Percentiles rank a stretch among this genome's conserved stretches.
Evolutionary conservation across 2,113 vertebrate genomes (phyloP).

Genomic region (Dipodomys spectabilis): DNA sequence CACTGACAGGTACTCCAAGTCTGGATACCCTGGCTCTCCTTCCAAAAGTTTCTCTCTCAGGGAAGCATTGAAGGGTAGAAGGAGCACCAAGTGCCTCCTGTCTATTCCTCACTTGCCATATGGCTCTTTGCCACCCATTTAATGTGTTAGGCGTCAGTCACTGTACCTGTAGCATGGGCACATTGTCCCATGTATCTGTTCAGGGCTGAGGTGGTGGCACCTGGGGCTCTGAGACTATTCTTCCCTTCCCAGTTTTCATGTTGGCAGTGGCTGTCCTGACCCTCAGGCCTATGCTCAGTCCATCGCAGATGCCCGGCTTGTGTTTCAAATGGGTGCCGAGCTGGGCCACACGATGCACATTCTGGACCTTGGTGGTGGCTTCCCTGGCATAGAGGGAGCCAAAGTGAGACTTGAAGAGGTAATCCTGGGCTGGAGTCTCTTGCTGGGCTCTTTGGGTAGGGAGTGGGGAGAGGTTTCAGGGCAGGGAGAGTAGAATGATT

Average conservation of each 20-base stretch:
- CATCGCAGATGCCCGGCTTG: conserved; percentile 85
- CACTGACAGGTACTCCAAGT: background rate
- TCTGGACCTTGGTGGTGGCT: conserved; percentile 87
- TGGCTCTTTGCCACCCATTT: background rate
- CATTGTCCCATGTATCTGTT: background rate
- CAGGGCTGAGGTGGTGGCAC: background rate
- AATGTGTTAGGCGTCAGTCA: background rate
- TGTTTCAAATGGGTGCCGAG: conserved; percentile 87
- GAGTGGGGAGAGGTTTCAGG: accelerated
- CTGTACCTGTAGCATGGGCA: background rate
- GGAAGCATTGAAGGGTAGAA: background rate
- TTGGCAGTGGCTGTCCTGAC: conserved; percentile 81
- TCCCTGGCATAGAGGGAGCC: conserved; percentile 83
- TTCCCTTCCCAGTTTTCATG: conserved; percentile 85
- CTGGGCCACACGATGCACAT: conserved; percentile 87
- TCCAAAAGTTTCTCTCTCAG: background rate
- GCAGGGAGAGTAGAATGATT: background rate
- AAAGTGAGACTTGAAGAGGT: conserved; percentile 87
- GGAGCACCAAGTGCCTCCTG: background rate
- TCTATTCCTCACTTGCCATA: background rate
- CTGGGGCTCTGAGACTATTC: background rate
- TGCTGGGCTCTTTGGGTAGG: accelerated
- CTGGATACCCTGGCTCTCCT: background rate
- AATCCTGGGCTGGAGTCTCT: accelerated
- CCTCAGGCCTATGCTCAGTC: conserved; percentile 81